Evolutionary conservation across 2,888 invertebrate genomes (phyloP).

Genomic region (Latheticus oryzae): DNA sequence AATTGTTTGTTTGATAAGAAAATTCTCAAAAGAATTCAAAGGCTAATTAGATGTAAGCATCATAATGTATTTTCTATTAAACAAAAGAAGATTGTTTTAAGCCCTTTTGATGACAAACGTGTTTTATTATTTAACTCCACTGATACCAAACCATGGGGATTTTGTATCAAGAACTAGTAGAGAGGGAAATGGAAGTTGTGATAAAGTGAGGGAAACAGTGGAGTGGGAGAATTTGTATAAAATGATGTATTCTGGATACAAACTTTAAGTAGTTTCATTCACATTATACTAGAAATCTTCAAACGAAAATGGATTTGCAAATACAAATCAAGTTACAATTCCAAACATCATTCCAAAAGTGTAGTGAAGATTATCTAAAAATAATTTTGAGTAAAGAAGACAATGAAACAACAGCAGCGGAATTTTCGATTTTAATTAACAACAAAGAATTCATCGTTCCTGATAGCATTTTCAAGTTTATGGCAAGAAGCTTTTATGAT

Average conservation of each 20-base stretch:
- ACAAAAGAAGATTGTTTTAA: constrained; percentile 15
- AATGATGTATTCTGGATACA: background rate
- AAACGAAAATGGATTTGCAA: too few relatives aligned
- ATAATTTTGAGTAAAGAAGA: too few relatives aligned
- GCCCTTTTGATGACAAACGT: constrained; percentile 12
- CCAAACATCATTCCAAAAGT: too few relatives aligned
- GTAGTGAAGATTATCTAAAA: too few relatives aligned
- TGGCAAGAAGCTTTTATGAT: background rate
- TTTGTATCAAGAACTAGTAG: background rate
- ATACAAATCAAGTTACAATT: too few relatives aligned
- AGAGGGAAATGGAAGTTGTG: background rate
- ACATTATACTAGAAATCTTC: too few relatives aligned
- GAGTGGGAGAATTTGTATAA: background rate
- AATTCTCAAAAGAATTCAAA: background rate
- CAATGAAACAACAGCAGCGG: background rate
- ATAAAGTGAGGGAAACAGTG: background rate
- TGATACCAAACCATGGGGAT: constrained; percentile 8
- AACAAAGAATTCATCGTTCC: background rate
- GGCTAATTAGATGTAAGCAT: constrained; percentile 2
- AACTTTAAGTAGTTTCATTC: too few relatives aligned
- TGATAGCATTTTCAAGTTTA: background rate
- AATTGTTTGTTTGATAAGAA: background rate
- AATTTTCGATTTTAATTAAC: background rate
- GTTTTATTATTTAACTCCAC: background rate
- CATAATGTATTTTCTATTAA: constrained; percentile 1